Base-by-base conservation (phyloP, 2,113 vertebrate species). In the Riparia riparia region DNA sequence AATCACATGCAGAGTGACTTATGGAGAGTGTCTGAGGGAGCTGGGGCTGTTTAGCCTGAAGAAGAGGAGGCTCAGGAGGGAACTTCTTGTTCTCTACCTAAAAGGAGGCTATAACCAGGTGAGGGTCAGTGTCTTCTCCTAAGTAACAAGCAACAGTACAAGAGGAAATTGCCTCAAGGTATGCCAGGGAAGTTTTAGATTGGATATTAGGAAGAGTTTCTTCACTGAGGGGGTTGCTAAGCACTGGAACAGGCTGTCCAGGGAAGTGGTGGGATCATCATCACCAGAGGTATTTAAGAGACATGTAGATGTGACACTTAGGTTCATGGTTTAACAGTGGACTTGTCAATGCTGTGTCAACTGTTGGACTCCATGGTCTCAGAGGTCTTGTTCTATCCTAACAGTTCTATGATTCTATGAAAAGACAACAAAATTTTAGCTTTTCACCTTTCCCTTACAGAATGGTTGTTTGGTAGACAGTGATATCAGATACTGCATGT, bases 291-390 rank as follows among this genome's bases (percentile, higher is more conserved):
- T 29, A n/a, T 41, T 53, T 39, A 32, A 60, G 39, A 77, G 15
- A 53, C 5, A 2, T 8, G 6, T 31, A 63, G 31, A 17, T 37
- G 34, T 18, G 6, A 14, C 34, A 3, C 29, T 28, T 22, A 21
- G 6, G 29, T 3, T 20, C 31, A 6, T 2, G 17, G 29, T 20
- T 41, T 29, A 54, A 51, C 0, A 0, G 22, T 24, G 41, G 16
- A 34, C 5, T 42, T 64, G 42, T 25, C 57, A 56, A 14, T 34
- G 29, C 5, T 88, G 49, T 9, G 25, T 64, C 13, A 71, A 49
- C 8, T 7, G 25, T 7, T 57, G 42, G 11, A 32, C 50, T 49
- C 42, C 26, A 42, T 4, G 9, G 31, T 34, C 31, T 57, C 32
- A 57, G 20, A 50, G 20, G 31, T 26, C 31, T 88, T 64, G 19